Base-by-base conservation (phyloP, 2,113 vertebrate species). In the Origma solitaria region DNA sequence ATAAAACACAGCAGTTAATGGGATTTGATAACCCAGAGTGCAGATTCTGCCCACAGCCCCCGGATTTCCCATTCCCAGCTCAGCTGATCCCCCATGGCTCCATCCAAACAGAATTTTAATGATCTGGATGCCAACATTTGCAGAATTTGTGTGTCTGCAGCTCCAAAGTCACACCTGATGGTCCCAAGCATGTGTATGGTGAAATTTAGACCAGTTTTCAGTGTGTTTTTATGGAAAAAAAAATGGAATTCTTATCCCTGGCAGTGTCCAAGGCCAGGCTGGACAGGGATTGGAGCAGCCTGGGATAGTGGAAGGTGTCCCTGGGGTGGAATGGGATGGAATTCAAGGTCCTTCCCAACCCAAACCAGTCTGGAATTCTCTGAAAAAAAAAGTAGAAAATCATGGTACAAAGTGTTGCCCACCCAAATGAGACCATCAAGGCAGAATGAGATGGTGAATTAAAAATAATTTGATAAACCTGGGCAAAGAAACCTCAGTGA, bases 341-440 rank as follows among this genome's bases (percentile, higher is more conserved):
- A 18, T 65, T 72, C 33, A 3, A 7, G 37, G 6, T 24, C 12
- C 25, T 12, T 65, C 19, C 66, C 4, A 2, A 7, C 15, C 68
- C 37, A 58, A 81, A 44, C 4, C 22, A 23, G 2, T 11, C 1
- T 24, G 45, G 19, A 28, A 20, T 37, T 65, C 51, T n/a, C 15
- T 45, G 51, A 47, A 42, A 56, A 47, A 42, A 56, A 44, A 38
- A 47, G 15, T 12, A 30, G 40, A 30, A 78, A 76, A 49, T 21
- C 5, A 3, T 1, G 10, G 18, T 30, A 51, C 5, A 0, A 7
- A 11, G 28, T 3, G 13, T 1, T n/a, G 16, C 19, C 15, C 35
- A 6, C 22, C 19, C 33, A 45, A 24, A 47, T 1, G 35, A 7
- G 56, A 27, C 4, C 22, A 38, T 15, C 13, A 31, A 37, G 5